Percentiles rank a stretch among this genome's conserved stretches.
These are phyloP conservation scores for Polyommatus iphigenia DNA, from an alignment of 2,888 invertebrate species.

Conservation along the genomic window DNA sequence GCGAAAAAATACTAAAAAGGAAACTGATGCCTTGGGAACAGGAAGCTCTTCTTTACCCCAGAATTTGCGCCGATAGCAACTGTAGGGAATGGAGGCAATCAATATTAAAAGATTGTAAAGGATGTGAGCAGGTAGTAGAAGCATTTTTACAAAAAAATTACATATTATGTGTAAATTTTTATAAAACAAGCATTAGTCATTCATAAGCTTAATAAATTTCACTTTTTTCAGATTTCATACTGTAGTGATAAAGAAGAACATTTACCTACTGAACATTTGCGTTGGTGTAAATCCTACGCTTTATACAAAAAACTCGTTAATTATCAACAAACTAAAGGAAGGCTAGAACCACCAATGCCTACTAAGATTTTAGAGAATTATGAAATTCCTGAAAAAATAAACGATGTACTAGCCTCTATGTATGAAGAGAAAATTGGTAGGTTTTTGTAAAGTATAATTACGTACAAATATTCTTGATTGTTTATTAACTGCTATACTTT, in stretches of 20 bases:
- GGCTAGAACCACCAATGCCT: slow-evolving; percentile 81
- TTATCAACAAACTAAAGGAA: slow-evolving; percentile 80
- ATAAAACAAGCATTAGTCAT: neutral
- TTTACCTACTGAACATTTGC: slow-evolving; percentile 70
- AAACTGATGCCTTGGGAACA: slow-evolving; percentile 83
- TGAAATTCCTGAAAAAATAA: slow-evolving; percentile 68
- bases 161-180: too few relatives aligned
- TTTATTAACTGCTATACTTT: neutral
- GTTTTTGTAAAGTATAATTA: slow-evolving; percentile 33
- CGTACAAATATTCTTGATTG: neutral
- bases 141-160: neutral
- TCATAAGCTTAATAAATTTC: neutral
- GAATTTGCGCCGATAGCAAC: slow-evolving; percentile 75
- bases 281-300: slow-evolving; percentile 83
- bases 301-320: slow-evolving; percentile 81
- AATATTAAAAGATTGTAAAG: slow-evolving; percentile 74
- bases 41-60: slow-evolving; percentile 84
- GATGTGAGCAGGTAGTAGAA: slow-evolving; percentile 77
- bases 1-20: slow-evolving; percentile 80
- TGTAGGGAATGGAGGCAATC: slow-evolving; percentile 80
- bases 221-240: slow-evolving; percentile 68
- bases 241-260: slow-evolving; percentile 77
- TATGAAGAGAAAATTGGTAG: slow-evolving; percentile 72
- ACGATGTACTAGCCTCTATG: slow-evolving; percentile 69
- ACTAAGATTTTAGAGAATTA: slow-evolving; percentile 60